A percentile compares a stretch with the other conserved stretches of the same genome.
Evolutionary conservation across 1,140 invertebrate genomes (phyloP).

Genomic region (Drosophila prosaltans): DNA sequence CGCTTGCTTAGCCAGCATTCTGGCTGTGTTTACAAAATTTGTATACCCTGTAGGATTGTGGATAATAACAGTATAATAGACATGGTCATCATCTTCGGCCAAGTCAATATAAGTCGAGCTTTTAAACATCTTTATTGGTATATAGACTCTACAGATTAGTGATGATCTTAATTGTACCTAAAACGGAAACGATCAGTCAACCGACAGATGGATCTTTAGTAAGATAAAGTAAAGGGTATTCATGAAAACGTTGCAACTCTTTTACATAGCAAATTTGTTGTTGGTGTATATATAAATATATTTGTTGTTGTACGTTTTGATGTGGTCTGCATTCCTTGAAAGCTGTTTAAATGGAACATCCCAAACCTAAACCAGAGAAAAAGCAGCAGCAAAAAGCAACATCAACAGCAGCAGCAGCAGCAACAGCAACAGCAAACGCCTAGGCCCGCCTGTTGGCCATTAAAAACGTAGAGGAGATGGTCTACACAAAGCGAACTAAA

Average conservation of each 20-base stretch:
- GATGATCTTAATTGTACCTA: too few species aligned
- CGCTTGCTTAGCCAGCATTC: slow-evolving; percentile 52
- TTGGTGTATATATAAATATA: slow-evolving; percentile 18
- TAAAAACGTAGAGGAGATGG: slow-evolving; percentile 61
- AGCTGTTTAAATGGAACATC: slow-evolving; percentile 68
- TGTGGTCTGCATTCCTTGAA: slow-evolving; percentile 60
- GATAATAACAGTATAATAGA: too few species aligned
- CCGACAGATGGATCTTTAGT: too few species aligned
- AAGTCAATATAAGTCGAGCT: too few species aligned
- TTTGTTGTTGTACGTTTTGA: slow-evolving; percentile 41
- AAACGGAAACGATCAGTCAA: too few species aligned
- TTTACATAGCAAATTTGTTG: background rate
- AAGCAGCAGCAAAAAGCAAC: slow-evolving; percentile 1
- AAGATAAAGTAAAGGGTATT: slow-evolving; percentile 14
- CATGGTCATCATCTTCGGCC: too few species aligned
- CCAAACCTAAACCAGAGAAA: slow-evolving; percentile 9
- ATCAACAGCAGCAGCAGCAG: slow-evolving; percentile 14
- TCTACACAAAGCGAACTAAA: slow-evolving; percentile 51
- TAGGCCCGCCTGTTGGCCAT: slow-evolving; percentile 50
- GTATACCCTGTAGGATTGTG: slow-evolving; percentile 9
- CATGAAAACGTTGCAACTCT: background rate
- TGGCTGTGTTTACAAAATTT: slow-evolving; percentile 63
- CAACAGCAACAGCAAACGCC: slow-evolving; percentile 60
- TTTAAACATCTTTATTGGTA: too few species aligned
- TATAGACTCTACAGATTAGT: too few species aligned